Evolutionary conservation across 2,797 vertebrate species (phyloP).

Genomic region (Telmatherina bonti): DNA sequence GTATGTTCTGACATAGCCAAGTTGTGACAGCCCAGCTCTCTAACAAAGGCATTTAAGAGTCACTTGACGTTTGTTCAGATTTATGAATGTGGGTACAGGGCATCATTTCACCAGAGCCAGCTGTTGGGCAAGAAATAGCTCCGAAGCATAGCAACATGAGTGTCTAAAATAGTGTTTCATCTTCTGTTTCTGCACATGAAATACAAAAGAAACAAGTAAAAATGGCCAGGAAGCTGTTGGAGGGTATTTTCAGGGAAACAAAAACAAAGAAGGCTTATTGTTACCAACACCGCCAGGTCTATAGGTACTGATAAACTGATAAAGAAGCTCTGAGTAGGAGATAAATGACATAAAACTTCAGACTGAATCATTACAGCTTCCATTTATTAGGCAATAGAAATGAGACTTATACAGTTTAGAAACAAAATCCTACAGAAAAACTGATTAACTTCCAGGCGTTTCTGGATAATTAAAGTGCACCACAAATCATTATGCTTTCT

Average conservation of each 20-base stretch:
- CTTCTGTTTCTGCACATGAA: slow-evolving; percentile 4
- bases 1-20: not conserved
- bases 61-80: slow-evolving; percentile 7
- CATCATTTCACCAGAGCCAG: not conserved
- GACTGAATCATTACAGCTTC: not conserved
- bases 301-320: not conserved
- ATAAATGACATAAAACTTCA: fast-evolving
- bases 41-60: not conserved
- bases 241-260: not conserved
- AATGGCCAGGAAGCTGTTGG: not conserved
- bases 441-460: not conserved
- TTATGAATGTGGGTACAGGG: not conserved
- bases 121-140: not conserved
- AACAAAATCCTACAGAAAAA: not conserved
- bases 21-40: not conserved
- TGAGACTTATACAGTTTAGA: not conserved
- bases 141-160: not conserved
- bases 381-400: not conserved
- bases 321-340: not conserved
- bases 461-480: not conserved
- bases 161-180: not conserved
- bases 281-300: not conserved
- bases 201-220: not conserved
- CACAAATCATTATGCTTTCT: not conserved
- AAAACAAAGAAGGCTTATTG: not conserved